A percentile compares a stretch with the other conserved stretches of the same genome.
Evolutionary conservation across 2,113 vertebrate species (phyloP).

Genomic region (Pelusios castaneus): DNA sequence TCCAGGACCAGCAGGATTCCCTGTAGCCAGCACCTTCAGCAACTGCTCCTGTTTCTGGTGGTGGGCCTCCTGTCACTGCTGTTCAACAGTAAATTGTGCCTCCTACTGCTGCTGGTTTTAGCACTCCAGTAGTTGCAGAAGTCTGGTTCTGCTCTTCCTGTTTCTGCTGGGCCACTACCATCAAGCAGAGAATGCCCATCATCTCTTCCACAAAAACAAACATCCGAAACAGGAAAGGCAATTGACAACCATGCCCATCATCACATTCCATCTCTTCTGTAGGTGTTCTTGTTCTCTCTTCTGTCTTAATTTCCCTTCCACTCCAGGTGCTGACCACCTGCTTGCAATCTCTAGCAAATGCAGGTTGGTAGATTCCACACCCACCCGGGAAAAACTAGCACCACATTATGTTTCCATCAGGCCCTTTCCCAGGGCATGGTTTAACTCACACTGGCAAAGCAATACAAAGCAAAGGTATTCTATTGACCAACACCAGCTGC

Average conservation of each 20-base stretch:
- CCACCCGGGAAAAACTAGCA: not conserved
- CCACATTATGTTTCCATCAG: not conserved
- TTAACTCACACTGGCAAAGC: not conserved
- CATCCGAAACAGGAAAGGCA: not conserved
- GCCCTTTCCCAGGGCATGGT: not conserved
- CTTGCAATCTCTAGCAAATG: not conserved
- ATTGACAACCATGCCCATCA: not conserved
- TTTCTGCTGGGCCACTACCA: not conserved
- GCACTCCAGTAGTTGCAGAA: not conserved
- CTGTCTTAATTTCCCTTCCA: not conserved
- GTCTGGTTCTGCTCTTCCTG: not conserved
- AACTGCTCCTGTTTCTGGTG: not conserved
- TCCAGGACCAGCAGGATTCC: not conserved
- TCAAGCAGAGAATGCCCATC: not conserved
- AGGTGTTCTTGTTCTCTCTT: not conserved
- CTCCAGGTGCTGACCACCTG: not conserved
- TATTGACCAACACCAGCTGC: not conserved
- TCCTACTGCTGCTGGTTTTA: not conserved
- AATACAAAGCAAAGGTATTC: not conserved
- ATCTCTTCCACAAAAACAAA: not conserved
- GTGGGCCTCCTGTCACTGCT: not conserved
- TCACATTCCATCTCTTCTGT: not conserved
- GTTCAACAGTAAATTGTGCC: not conserved
- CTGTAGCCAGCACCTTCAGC: not conserved
- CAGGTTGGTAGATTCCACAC: not conserved